phyloP scores from a whole-genome alignment of 2,113 vertebrate species.

The Glareola pratincola region DNA sequence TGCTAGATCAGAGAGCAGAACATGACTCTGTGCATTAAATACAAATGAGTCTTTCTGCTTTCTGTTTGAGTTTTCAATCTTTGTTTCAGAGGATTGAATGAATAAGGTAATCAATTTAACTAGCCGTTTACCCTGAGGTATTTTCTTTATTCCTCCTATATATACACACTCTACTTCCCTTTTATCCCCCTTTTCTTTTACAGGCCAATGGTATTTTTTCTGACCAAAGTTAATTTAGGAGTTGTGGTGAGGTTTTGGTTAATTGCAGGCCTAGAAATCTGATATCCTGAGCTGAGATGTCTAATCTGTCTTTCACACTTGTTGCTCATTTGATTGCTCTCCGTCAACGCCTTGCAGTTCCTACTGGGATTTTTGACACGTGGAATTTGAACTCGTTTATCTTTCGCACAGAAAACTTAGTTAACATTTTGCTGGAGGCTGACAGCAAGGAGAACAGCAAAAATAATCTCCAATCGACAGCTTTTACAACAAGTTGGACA shows the following conservation, averaged over 20 bases:
- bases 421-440: constrained; percentile 13
- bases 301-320: not conserved
- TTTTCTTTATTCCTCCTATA: not conserved
- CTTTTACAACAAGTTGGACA: not conserved
- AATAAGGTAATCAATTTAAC: not conserved
- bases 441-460: not conserved
- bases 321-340: not conserved
- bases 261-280: not conserved
- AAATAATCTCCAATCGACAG: constrained; percentile 17
- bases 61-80: not conserved
- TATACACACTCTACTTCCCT: not conserved
- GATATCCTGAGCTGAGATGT: not conserved
- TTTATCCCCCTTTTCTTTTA: not conserved
- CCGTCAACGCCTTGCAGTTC: not conserved
- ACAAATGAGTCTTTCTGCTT: not conserved
- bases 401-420: not conserved
- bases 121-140: not conserved
- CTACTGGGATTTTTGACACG: not conserved
- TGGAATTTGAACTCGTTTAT: not conserved
- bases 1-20: not conserved
- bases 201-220: not conserved
- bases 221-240: not conserved
- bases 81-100: not conserved
- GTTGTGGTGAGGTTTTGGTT: not conserved
- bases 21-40: not conserved